Percentiles rank a stretch among this genome's conserved stretches.
Conservation (phyloP, 2,113 vertebrate species). For the Ammodytes dubius region DNA sequence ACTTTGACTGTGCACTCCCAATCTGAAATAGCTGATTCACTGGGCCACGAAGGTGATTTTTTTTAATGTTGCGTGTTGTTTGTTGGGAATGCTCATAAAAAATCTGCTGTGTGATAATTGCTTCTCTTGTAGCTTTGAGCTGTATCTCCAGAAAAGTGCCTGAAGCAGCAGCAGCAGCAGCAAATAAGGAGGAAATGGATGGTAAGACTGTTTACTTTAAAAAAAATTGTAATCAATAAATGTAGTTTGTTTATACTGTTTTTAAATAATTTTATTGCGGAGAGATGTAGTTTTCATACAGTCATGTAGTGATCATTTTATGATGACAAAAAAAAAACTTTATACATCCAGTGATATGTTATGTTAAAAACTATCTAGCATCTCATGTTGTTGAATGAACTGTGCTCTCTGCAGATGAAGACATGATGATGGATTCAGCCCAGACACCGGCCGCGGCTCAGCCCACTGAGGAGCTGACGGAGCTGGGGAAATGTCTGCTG, state of each 20-base stretch:
- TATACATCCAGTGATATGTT: too few species aligned
- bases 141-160: conserved; percentile 91
- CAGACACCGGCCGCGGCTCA: conserved; percentile 69
- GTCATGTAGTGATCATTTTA: neutral
- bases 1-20: neutral
- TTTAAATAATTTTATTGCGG: neutral
- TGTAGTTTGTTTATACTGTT: neutral
- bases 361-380: too few species aligned
- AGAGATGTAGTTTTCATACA: too few species aligned
- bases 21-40: neutral
- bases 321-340: neutral
- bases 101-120: neutral
- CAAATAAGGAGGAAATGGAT: conserved; percentile 88
- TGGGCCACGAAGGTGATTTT: neutral
- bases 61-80: conserved; percentile 9
- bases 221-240: neutral
- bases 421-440: conserved; percentile 91
- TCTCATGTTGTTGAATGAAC: conserved; percentile 26
- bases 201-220: conserved; percentile 80
- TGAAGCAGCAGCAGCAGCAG: conserved; percentile 85
- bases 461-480: conserved; percentile 88
- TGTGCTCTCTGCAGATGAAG: conserved; percentile 87
- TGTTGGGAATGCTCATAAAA: neutral
- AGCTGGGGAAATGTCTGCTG: conserved; percentile 93
- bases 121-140: conserved; percentile 85